phyloP scores from a whole-genome alignment of 2,113 vertebrate species.

The Cacatua alba region DNA sequence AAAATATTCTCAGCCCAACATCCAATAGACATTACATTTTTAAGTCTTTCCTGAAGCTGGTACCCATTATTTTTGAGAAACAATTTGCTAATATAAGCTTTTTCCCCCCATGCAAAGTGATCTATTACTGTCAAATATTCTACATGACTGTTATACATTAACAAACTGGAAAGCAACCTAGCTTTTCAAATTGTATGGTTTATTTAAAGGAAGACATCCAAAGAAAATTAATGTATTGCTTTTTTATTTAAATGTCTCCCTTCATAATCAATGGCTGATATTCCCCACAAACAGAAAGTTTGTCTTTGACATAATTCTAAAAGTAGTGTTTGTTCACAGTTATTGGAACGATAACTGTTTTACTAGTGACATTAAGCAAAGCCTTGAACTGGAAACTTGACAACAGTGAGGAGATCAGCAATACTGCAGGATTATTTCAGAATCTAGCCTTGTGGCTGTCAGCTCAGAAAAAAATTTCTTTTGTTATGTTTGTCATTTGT shows the following conservation, averaged over 20 bases:
- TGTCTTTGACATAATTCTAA: background rate
- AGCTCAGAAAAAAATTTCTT: background rate
- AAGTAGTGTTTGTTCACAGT: background rate
- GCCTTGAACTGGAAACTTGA: background rate
- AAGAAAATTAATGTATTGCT: background rate
- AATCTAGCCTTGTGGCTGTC: background rate
- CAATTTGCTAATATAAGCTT: slow-evolving; percentile 26
- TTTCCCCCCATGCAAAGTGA: background rate
- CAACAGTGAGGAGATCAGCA: background rate
- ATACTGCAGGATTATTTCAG: background rate
- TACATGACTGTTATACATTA: background rate
- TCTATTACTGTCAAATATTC: background rate
- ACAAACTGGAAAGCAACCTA: background rate
- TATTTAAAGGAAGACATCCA: too few relatives aligned
- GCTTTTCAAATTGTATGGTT: background rate
- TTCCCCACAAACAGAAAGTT: background rate
- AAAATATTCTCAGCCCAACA: background rate
- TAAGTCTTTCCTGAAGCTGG: slow-evolving; percentile 30
- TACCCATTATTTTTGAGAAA: background rate
- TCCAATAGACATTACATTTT: slow-evolving; percentile 8
- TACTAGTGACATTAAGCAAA: background rate
- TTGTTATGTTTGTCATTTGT: background rate
- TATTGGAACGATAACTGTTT: background rate
- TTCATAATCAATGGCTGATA: background rate
- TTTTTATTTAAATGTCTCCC: background rate